phyloP scores from a whole-genome alignment of 2,888 invertebrate species.

The Ophioninae sp. region DNA sequence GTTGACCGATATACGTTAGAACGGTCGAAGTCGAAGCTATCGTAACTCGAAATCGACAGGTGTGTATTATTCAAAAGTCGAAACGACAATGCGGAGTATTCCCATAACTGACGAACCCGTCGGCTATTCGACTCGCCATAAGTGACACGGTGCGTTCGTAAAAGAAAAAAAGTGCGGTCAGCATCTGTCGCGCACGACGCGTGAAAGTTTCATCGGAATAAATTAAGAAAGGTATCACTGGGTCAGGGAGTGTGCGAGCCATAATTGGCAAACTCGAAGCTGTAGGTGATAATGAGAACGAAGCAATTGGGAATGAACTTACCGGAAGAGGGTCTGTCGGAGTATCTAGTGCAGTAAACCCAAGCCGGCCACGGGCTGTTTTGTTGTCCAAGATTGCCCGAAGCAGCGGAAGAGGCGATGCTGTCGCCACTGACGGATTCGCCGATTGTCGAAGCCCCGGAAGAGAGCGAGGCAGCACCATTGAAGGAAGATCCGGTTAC shows the following conservation, averaged over 20 bases:
- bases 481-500: constrained; percentile 76
- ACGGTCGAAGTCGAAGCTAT: background rate
- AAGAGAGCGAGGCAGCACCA: constrained; percentile 77
- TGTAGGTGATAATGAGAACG: too few species aligned
- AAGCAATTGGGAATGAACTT: constrained; percentile 28
- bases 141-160: background rate
- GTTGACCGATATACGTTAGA: background rate
- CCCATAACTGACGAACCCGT: background rate
- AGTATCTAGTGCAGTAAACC: constrained; percentile 99
- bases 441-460: constrained; percentile 71
- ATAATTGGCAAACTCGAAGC: background rate
- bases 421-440: constrained; percentile 75
- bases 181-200: background rate
- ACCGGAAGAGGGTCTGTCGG: constrained; percentile 86
- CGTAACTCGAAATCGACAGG: background rate
- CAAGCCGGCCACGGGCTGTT: constrained; percentile 94
- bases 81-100: background rate
- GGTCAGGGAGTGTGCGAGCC: background rate
- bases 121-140: background rate
- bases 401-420: constrained; percentile 69
- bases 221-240: background rate
- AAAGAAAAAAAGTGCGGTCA: background rate
- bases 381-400: constrained; percentile 66
- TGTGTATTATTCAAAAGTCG: background rate
- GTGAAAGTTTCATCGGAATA: background rate